Conservation (phyloP, 1,140 invertebrate species). For the Ectropis grisescens region DNA sequence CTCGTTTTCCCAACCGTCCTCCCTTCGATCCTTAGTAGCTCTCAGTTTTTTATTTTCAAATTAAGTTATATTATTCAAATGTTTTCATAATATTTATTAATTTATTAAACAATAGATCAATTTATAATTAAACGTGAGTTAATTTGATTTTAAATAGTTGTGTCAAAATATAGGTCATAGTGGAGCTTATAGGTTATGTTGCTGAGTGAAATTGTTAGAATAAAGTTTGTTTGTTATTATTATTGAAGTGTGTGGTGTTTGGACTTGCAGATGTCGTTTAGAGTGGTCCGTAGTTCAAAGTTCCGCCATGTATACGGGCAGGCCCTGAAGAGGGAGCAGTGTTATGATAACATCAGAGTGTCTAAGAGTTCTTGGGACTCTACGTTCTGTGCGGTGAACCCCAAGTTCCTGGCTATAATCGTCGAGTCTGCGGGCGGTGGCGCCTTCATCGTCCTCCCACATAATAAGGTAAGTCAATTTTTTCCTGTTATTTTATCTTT, state of each 20-base stretch:
- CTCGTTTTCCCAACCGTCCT: constrained; percentile 69
- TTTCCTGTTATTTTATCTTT: constrained; percentile 6
- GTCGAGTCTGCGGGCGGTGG: constrained; percentile 98
- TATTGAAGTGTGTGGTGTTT: constrained; percentile 40
- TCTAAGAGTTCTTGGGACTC: constrained; percentile 99
- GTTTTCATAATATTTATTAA: constrained; percentile 56
- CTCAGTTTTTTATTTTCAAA: constrained; percentile 59
- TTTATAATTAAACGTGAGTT: constrained; percentile 59
- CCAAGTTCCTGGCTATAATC: constrained; percentile 99
- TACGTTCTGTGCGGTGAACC: constrained; percentile 98
- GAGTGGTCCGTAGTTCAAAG: constrained; percentile 95
- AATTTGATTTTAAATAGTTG: constrained; percentile 27
- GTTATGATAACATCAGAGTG: constrained; percentile 98
- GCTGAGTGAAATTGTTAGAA: constrained; percentile 36
- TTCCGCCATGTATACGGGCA: constrained; percentile 99
- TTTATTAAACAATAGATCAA: constrained; percentile 51
- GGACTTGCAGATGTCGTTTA: constrained; percentile 88
- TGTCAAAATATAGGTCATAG: constrained; percentile 65
- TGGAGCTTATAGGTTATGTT: constrained; percentile 60
- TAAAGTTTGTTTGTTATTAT: constrained; percentile 38
- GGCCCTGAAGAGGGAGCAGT: constrained; percentile 95
- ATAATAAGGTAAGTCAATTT: constrained; percentile 86
- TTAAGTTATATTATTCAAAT: constrained; percentile 58
- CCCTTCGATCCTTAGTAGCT: constrained; percentile 65
- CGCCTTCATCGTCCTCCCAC: constrained; percentile 97